A percentile compares a stretch with the other conserved stretches of the same genome.
Evolutionary conservation across 2,888 invertebrate genomes (phyloP).

Genomic region (Dynastes tityus): DNA sequence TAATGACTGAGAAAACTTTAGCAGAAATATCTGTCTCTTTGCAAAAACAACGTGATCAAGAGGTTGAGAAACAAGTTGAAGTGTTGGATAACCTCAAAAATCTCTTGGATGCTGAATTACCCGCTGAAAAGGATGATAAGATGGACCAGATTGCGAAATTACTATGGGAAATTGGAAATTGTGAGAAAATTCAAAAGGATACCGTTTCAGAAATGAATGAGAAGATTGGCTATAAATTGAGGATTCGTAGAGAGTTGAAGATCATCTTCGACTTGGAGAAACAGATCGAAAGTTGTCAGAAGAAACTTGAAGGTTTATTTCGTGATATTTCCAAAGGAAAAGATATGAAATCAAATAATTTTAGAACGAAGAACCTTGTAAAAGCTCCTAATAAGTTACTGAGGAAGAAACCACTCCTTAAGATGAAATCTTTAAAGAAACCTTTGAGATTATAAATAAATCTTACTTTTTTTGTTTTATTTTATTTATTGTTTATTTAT

Average conservation of each 20-base stretch:
- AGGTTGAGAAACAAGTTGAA: constrained; percentile 62
- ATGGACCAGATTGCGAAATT: constrained; percentile 65
- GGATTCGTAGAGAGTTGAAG: constrained; percentile 68
- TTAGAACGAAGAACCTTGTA: not conserved
- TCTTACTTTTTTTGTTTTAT: not conserved
- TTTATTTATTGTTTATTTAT: constrained; percentile 5
- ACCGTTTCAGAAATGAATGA: constrained; percentile 66
- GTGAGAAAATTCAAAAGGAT: constrained; percentile 67
- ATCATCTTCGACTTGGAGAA: constrained; percentile 66
- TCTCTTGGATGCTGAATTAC: constrained; percentile 69
- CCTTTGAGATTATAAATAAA: not conserved
- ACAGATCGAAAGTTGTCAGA: constrained; percentile 61
- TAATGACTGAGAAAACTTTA: constrained; percentile 74
- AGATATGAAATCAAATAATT: not conserved
- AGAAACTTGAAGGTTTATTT: constrained; percentile 21
- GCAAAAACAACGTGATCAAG: constrained; percentile 70
- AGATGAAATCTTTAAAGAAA: not conserved
- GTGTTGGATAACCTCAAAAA: constrained; percentile 68
- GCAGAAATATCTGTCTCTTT: constrained; percentile 74
- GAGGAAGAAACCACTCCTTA: not conserved
- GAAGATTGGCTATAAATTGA: constrained; percentile 59
- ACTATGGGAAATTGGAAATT: constrained; percentile 68
- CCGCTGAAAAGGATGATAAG: constrained; percentile 62
- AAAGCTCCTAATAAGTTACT: not conserved
- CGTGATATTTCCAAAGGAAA: not conserved